These are phyloP conservation scores for Gavialis gangeticus DNA, from an alignment of 2,113 vertebrate genomes.

Conservation along the genomic window DNA sequence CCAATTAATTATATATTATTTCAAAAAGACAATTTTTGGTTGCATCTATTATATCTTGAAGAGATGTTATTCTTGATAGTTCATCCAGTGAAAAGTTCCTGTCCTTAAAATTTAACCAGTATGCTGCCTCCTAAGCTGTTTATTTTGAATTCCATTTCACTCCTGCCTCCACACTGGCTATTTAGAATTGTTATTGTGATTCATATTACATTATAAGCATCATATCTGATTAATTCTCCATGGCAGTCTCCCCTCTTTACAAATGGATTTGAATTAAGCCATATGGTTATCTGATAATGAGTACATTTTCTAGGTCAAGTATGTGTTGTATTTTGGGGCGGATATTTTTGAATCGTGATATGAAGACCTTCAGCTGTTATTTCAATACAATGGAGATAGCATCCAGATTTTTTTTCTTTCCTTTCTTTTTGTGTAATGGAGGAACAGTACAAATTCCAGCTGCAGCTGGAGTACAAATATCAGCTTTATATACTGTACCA, in stretches of 20 bases:
- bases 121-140: neutral
- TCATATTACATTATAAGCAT: constrained; percentile 2
- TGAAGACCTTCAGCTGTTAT: neutral
- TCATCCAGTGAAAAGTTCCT: neutral
- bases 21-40: neutral
- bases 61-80: neutral
- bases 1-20: neutral
- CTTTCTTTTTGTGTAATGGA: neutral
- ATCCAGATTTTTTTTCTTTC: neutral
- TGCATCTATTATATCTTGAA: neutral
- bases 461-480: neutral
- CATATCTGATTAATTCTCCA: neutral
- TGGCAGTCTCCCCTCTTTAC: neutral
- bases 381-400: neutral
- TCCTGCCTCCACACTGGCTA: neutral
- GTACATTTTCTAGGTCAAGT: constrained; percentile 12
- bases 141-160: constrained; percentile 49
- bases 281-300: constrained; percentile 13
- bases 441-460: rapidly evolving
- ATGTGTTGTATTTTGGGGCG: neutral
- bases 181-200: constrained; percentile 6
- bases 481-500: rapidly evolving
- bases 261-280: constrained; percentile 41
- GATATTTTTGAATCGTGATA: neutral
- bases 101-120: neutral